Base-by-base conservation (phyloP, 2,888 invertebrate genomes). In the Apodemia zela region DNA sequence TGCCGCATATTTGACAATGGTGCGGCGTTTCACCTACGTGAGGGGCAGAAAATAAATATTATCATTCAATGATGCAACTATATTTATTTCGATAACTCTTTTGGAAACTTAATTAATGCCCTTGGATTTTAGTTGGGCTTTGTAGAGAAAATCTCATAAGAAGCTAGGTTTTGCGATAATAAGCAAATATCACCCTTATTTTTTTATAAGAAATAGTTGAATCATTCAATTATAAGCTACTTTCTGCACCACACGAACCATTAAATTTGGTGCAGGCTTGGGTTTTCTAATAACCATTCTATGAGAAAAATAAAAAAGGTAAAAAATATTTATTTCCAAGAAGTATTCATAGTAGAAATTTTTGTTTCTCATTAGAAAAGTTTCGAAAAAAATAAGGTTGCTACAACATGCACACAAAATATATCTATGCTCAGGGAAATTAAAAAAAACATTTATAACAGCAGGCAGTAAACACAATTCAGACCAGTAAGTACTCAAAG, bases 1-100 rank as follows among this genome's bases (percentile, higher is more conserved):
- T 97, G 73, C 96, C 96, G 86, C 96, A 97, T 75, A 96, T 94
- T 85, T 95, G 95, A 85, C 97, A 97, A 85, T 96, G 96, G 89
- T 97, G 97, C 68, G 96, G 97, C 71, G 96, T 97, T 91, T 96
- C 96, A 82, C 96, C 96, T 94, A 89, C 76, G 84, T 76, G 77
- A 76, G 83, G 85, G 84, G 86, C 87, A 87, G 86, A 88, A 87
- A 89, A 87, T 86, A 85, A 82, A 82, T 68, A 82, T 89, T 89
- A 87, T 85, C 81, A 89, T 89, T 90, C 85, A 91, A 90, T 91
- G 90, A 91, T 88, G 87, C 91, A 90, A 90, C 90, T 89, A 85
- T 87, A 75, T 84, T 73, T 54, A 54, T 54, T 54, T 54, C 54
- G 54, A 54, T 45, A 45, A 54, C 54, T 54, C 54, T 54, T 54